Evolutionary conservation across 2,888 invertebrate genomes (phyloP).

Genomic region (Leptinotarsa peninsularis): DNA sequence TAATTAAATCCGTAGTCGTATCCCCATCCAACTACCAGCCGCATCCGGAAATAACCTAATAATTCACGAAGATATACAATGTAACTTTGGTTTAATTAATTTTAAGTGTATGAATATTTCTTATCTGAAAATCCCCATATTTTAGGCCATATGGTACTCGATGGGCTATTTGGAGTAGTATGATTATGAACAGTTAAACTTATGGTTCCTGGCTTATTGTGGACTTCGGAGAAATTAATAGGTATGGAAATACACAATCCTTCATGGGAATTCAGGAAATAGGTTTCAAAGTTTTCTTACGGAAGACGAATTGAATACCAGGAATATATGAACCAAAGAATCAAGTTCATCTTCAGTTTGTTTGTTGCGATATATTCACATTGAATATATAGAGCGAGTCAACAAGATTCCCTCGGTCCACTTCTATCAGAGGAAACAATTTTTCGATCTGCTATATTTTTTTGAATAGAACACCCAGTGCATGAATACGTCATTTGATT

Average conservation of each 20-base stretch:
- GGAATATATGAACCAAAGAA: no score
- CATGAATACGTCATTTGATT: no score
- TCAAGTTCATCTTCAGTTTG: no score
- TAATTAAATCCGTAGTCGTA: conserved; percentile 35
- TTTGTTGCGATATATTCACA: no score
- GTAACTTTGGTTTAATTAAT: conserved; percentile 49
- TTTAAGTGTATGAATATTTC: conserved; percentile 45
- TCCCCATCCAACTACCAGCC: background rate
- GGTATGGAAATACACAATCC: background rate
- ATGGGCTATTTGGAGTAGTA: conserved; percentile 50
- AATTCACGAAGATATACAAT: conserved; percentile 12
- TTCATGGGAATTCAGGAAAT: no score
- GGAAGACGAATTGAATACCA: no score
- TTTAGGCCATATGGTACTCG: conserved; percentile 50
- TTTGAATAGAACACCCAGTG: no score
- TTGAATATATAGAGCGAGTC: no score
- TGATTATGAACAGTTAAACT: conserved; percentile 56
- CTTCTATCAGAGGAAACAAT: no score
- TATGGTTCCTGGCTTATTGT: conserved; percentile 5
- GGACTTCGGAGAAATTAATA: background rate
- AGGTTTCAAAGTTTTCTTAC: no score
- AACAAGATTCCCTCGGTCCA: no score
- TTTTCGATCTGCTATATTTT: no score
- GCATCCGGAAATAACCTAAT: conserved; percentile 9
- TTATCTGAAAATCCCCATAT: conserved; percentile 45